These are phyloP conservation scores for Holothuria glaberrima DNA, from an alignment of 35 echinoderm and acorn worm species.

Conservation along the genomic window DNA sequence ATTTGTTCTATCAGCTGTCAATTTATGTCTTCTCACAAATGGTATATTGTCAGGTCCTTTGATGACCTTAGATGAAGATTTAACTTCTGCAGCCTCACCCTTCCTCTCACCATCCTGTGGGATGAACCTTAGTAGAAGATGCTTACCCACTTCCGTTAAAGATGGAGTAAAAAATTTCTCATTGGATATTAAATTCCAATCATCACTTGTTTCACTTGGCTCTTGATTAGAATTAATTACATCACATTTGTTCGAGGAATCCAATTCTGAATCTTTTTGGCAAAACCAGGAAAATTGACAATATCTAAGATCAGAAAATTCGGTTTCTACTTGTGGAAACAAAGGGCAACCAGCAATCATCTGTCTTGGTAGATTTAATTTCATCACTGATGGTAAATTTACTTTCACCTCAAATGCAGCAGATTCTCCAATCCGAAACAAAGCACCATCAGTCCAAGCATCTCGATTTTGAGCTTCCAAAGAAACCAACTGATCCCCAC, in stretches of 20 bases:
- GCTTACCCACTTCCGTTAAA: constrained; percentile 43
- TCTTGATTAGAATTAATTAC: background rate
- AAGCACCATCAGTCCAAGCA: constrained; percentile 75
- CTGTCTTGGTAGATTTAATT: constrained; percentile 64
- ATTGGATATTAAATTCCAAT: constrained; percentile 65
- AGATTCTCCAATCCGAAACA: constrained; percentile 64
- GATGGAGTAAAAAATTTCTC: constrained; percentile 65
- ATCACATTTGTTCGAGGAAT: background rate
- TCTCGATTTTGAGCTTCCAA: constrained; percentile 49
- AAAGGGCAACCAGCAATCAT: constrained; percentile 77
- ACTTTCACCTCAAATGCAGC: constrained; percentile 51
- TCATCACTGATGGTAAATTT: constrained; percentile 67
- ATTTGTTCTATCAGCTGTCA: constrained; percentile 65
- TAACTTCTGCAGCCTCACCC: constrained; percentile 54
- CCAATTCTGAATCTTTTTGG: background rate
- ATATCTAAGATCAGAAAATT: constrained; percentile 61
- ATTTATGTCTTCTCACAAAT: constrained; percentile 72
- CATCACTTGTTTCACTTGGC: background rate
- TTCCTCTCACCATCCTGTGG: constrained; percentile 60
- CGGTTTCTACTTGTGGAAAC: constrained; percentile 62
- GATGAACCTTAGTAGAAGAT: constrained; percentile 63
- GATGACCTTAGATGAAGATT: constrained; percentile 38
- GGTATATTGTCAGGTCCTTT: constrained; percentile 63
- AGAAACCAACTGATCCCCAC: constrained; percentile 46
- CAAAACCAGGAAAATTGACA: constrained; percentile 73